Evolutionary conservation across 2,888 invertebrate genomes (phyloP).

Genomic region (Antitype chi): DNA sequence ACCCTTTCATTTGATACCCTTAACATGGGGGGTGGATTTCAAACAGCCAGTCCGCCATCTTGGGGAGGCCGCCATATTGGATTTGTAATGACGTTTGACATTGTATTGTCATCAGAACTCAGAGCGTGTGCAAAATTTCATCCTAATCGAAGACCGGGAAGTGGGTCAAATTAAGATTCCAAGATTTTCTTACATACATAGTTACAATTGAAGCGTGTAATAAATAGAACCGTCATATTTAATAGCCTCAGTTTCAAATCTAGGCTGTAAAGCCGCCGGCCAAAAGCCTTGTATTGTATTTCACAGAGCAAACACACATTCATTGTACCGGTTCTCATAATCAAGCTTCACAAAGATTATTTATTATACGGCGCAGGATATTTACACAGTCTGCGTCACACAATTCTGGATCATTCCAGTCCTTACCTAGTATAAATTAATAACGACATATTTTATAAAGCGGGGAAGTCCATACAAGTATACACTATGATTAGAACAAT

Average conservation of each 20-base stretch:
- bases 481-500: conserved; percentile 30
- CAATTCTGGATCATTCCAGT: conserved; percentile 30
- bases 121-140: too few species aligned
- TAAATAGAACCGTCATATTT: not conserved
- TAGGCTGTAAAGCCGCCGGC: not conserved
- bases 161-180: too few species aligned
- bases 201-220: too few species aligned
- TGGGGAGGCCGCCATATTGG: too few species aligned
- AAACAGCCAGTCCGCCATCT: too few species aligned
- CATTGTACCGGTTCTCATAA: conserved; percentile 9
- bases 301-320: not conserved
- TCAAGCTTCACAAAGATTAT: conserved; percentile 15
- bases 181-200: too few species aligned
- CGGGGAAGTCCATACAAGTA: conserved; percentile 23
- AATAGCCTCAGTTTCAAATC: not conserved
- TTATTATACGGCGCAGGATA: conserved; percentile 24
- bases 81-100: too few species aligned
- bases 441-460: not conserved
- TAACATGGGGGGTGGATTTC: too few species aligned
- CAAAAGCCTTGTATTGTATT: conserved; percentile 16
- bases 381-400: conserved; percentile 12
- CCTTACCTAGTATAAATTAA: not conserved
- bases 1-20: too few species aligned
- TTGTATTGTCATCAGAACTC: too few species aligned
- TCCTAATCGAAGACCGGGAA: too few species aligned